Evolutionary conservation across 37 sponge, comb jelly and placozoan genomes (phyloP).

Genomic region (Spongilla lacustris): DNA sequence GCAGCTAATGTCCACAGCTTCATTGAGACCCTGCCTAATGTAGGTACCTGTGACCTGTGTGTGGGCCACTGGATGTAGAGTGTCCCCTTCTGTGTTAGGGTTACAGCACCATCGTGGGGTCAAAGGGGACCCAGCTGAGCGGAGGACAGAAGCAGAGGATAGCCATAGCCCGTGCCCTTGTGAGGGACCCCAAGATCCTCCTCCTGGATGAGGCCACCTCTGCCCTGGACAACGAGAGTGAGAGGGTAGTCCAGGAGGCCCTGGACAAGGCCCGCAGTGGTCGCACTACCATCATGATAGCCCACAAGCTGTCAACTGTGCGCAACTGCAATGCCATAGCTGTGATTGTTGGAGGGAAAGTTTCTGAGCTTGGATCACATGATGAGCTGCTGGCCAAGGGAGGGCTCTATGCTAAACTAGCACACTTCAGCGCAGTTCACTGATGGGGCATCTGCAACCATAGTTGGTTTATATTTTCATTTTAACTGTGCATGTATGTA

Average conservation of each 20-base stretch:
- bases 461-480: too few relatives aligned
- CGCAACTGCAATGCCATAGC: conserved; percentile 41
- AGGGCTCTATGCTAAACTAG: conserved; percentile 41
- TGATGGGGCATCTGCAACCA: background rate
- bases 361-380: conserved; percentile 55
- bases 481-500: too few relatives aligned
- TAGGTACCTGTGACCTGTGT: conserved; percentile 18
- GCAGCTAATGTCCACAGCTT: conserved; percentile 96
- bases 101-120: conserved; percentile 82
- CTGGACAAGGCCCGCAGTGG: conserved; percentile 71
- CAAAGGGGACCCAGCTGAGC: conserved; percentile 85
- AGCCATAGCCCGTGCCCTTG: conserved; percentile 89
- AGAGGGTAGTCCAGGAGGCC: conserved; percentile 93
- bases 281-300: conserved; percentile 49
- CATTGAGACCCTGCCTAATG: conserved; percentile 87
- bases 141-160: conserved; percentile 94
- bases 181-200: conserved; percentile 87
- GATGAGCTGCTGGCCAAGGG: conserved; percentile 34
- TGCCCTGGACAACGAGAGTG: conserved; percentile 93
- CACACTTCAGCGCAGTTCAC: background rate
- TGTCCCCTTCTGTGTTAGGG: conserved; percentile 47
- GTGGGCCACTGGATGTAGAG: background rate
- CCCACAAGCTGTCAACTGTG: conserved; percentile 50
- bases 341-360: conserved; percentile 24
- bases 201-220: conserved; percentile 93